phyloP scores from a whole-genome alignment of 1,140 invertebrate genomes.

The Episyrphus balteatus region DNA sequence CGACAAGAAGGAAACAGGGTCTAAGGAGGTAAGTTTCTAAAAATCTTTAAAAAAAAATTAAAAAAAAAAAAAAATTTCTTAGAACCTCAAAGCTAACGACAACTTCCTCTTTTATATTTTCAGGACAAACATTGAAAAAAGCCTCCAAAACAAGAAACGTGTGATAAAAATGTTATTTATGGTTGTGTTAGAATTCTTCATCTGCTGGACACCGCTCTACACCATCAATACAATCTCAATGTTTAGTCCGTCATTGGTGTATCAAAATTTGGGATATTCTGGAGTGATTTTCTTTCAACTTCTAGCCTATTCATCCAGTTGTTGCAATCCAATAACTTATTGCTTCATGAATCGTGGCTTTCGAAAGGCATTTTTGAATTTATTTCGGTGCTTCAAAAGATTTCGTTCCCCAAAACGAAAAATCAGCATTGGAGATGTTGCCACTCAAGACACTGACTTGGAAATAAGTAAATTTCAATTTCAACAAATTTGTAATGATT shows the following conservation, averaged over 20 bases:
- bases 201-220: constrained; percentile 83
- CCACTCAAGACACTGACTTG: constrained; percentile 4
- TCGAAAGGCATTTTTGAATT: constrained; percentile 57
- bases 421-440: constrained; percentile 6
- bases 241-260: constrained; percentile 58
- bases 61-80: background rate
- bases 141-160: constrained; percentile 39
- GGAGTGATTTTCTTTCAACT: constrained; percentile 67
- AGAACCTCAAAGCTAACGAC: no score
- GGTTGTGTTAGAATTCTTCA: constrained; percentile 79
- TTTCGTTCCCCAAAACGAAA: constrained; percentile 4
- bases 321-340: constrained; percentile 86
- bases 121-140: constrained; percentile 35
- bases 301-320: constrained; percentile 71
- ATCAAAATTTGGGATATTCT: constrained; percentile 52
- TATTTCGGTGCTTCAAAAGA: constrained; percentile 7
- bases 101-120: no score
- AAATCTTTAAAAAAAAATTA: no score
- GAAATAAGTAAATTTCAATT: constrained; percentile 1
- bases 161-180: constrained; percentile 86
- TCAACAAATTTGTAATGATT: background rate
- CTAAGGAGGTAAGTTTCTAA: background rate
- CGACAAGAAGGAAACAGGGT: constrained; percentile 1
- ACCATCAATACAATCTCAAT: constrained; percentile 65
- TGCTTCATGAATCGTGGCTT: constrained; percentile 90